Percentiles rank a stretch among this genome's conserved stretches.
Conservation (phyloP, 1,140 invertebrate genomes). For the Agrypnia vestita region DNA sequence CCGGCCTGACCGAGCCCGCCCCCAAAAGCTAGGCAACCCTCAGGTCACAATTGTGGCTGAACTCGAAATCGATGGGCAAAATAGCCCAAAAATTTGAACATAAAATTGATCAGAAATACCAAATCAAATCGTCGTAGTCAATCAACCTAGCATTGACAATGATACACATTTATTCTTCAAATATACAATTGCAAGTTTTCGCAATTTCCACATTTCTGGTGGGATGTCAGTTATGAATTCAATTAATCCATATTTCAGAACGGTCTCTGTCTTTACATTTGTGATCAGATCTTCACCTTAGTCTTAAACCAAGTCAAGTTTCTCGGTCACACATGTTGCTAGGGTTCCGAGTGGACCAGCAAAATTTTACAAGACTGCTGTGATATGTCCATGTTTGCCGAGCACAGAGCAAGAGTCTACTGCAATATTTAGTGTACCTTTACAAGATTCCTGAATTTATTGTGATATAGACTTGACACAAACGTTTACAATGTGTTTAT, state of each 20-base stretch:
- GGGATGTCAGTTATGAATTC: background rate
- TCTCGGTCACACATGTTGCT: background rate
- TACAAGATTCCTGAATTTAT: constrained; percentile 33
- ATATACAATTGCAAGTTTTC: too few relatives aligned
- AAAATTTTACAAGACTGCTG: constrained; percentile 35
- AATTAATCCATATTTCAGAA: constrained; percentile 1
- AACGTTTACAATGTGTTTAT: background rate
- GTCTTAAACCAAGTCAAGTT: too few relatives aligned
- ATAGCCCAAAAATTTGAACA: background rate
- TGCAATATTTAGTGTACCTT: constrained; percentile 24
- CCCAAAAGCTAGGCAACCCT: background rate
- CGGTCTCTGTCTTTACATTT: constrained; percentile 1
- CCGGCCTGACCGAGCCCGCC: background rate
- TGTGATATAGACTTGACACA: constrained; percentile 28
- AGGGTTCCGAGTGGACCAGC: background rate
- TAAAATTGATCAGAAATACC: background rate
- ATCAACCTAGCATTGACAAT: too few relatives aligned
- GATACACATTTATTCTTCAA: too few relatives aligned
- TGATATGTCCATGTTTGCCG: constrained; percentile 8
- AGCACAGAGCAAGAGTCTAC: background rate
- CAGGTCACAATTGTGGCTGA: background rate
- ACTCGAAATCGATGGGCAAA: constrained; percentile 9
- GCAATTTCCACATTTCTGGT: background rate
- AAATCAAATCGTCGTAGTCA: background rate
- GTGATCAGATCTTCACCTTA: constrained; percentile 15